These are phyloP conservation scores for Neocrepidodera transversa DNA, from an alignment of 2,888 invertebrate species.

Conservation along the genomic window DNA sequence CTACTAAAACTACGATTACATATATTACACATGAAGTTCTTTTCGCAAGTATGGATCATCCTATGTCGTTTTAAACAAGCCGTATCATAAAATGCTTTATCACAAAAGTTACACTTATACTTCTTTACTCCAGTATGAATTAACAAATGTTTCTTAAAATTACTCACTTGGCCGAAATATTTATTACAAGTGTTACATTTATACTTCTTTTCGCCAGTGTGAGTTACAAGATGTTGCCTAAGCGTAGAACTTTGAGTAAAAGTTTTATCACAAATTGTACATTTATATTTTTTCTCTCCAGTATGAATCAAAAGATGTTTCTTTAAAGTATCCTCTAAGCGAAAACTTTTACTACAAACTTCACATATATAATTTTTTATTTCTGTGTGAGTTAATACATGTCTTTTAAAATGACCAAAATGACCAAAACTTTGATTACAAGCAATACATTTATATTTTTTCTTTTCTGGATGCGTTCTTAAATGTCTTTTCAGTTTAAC, in stretches of 20 bases:
- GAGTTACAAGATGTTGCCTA: constrained; percentile 3
- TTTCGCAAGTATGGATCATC: constrained; percentile 1
- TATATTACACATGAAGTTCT: constrained; percentile 8
- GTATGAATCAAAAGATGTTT: constrained; percentile 9
- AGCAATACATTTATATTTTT: constrained; percentile 9
- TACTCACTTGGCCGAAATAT: constrained; percentile 2
- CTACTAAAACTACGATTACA: constrained; percentile 3
- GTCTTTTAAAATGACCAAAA: constrained; percentile 4
- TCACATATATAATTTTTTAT: constrained; percentile 6
- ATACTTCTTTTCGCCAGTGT: constrained; percentile 6
- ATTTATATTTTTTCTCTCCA: constrained; percentile 5
- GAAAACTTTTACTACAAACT: constrained; percentile 4
- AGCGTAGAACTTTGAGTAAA: constrained; percentile 4
- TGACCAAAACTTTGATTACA: constrained; percentile 8
- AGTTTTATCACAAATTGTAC: constrained; percentile 6
- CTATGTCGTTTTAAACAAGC: constrained; percentile 3
- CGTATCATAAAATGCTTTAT: constrained; percentile 6
- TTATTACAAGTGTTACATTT: neutral
- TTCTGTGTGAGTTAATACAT: neutral
- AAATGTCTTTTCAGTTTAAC: constrained; percentile 1
- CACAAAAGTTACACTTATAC: constrained; percentile 4
- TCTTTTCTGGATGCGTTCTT: constrained; percentile 7
- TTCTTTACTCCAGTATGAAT: constrained; percentile 7
- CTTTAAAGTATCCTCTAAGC: constrained; percentile 3
- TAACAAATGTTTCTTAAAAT: constrained; percentile 5